Conservation (phyloP, 2,797 vertebrate genomes). For the Mus caroli region DNA sequence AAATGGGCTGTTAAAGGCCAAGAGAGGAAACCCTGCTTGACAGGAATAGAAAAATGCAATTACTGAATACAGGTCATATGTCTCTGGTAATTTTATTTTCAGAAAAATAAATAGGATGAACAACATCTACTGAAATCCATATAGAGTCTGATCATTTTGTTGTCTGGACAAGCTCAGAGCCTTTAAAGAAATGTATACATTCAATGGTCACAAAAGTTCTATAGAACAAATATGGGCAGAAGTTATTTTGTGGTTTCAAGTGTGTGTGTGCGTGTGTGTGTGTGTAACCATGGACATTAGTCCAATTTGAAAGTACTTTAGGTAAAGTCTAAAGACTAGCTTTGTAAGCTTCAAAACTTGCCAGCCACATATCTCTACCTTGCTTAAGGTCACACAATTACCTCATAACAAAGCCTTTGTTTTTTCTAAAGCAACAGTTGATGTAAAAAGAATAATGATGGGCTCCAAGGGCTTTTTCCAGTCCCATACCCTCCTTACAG, state of each 20-base stretch:
- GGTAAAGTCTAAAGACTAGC: neutral
- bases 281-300: neutral
- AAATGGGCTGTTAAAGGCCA: conserved; percentile 71
- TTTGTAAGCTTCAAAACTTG: neutral
- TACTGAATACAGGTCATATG: conserved; percentile 45
- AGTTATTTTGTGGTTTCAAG: neutral
- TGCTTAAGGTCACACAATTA: neutral
- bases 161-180: conserved; percentile 8
- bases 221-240: neutral
- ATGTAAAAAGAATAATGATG: neutral
- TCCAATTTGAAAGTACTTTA: neutral
- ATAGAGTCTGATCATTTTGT: neutral
- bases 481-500: no score
- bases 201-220: neutral
- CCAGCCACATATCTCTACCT: neutral
- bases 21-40: conserved; percentile 53
- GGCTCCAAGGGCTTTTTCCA: no score
- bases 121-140: neutral
- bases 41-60: conserved; percentile 66
- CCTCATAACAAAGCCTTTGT: neutral
- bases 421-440: neutral
- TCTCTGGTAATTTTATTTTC: neutral
- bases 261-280: neutral
- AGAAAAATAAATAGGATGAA: conserved; percentile 7
- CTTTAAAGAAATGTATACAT: conserved; percentile 23